phyloP scores from a whole-genome alignment of 2,113 vertebrate species.

The Elanus axillaris region DNA sequence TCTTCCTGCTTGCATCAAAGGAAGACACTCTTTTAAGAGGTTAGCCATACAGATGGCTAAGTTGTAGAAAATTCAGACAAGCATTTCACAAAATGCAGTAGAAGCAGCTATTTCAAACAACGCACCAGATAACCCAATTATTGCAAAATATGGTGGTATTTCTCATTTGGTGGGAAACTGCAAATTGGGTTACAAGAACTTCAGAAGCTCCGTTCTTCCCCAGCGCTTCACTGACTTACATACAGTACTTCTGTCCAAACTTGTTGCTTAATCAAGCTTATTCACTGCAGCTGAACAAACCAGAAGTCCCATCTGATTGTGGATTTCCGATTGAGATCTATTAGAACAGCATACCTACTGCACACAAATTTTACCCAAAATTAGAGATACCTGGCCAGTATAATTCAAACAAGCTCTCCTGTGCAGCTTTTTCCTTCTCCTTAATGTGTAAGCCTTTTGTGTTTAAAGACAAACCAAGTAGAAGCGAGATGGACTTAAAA shows the following conservation, averaged over 20 bases:
- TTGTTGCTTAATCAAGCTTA: background rate
- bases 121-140: background rate
- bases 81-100: background rate
- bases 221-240: background rate
- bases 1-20: background rate
- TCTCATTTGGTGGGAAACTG: background rate
- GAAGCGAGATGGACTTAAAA: background rate
- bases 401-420: background rate
- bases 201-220: background rate
- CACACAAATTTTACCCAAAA: background rate
- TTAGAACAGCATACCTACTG: background rate
- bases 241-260: background rate
- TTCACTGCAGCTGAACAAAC: accelerated
- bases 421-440: background rate
- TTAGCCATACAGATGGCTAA: background rate
- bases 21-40: background rate
- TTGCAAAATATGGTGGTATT: background rate
- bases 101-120: background rate
- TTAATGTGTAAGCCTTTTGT: background rate
- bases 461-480: background rate
- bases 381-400: background rate
- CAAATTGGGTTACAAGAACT: background rate
- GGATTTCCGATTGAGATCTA: background rate
- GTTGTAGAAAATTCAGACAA: background rate
- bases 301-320: background rate